Evolutionary conservation across 2,113 vertebrate genomes (phyloP).

Genomic region (Parus major): DNA sequence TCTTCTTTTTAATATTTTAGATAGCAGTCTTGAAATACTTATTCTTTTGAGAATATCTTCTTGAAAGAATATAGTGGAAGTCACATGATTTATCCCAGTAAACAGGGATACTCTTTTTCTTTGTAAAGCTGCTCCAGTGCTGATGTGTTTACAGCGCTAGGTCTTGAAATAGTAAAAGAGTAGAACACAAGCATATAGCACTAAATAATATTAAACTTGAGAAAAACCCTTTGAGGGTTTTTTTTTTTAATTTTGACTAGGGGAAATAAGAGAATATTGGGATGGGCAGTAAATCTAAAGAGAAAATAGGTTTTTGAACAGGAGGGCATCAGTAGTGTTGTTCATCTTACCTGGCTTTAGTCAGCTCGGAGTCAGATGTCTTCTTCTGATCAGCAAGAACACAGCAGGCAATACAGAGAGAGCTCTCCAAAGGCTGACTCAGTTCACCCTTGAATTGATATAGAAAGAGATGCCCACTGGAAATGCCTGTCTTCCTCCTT

Average conservation of each 20-base stretch:
- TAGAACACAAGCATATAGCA: constrained; percentile 11
- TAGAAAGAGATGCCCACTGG: neutral
- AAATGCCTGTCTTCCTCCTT: neutral
- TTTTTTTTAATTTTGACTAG: neutral
- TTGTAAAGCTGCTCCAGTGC: constrained; percentile 35
- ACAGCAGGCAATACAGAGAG: neutral
- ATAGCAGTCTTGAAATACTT: neutral
- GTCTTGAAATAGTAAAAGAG: neutral
- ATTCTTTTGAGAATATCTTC: neutral
- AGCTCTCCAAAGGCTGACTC: neutral
- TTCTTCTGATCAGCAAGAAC: neutral
- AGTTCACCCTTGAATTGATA: neutral
- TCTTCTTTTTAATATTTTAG: constrained; percentile 2
- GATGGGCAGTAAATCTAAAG: neutral
- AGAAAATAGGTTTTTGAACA: neutral
- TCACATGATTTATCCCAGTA: neutral
- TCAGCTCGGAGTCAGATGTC: neutral
- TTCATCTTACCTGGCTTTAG: neutral
- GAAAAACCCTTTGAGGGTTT: neutral
- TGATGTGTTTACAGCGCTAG: neutral
- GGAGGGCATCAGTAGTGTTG: neutral
- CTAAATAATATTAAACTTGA: constrained; percentile 26
- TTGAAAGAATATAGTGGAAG: neutral
- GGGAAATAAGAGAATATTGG: neutral
- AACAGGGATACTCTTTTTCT: neutral